A percentile compares a stretch with the other conserved stretches of the same genome.
Conservation (phyloP, 2,113 vertebrate genomes). For the Phaethon lepturus region DNA sequence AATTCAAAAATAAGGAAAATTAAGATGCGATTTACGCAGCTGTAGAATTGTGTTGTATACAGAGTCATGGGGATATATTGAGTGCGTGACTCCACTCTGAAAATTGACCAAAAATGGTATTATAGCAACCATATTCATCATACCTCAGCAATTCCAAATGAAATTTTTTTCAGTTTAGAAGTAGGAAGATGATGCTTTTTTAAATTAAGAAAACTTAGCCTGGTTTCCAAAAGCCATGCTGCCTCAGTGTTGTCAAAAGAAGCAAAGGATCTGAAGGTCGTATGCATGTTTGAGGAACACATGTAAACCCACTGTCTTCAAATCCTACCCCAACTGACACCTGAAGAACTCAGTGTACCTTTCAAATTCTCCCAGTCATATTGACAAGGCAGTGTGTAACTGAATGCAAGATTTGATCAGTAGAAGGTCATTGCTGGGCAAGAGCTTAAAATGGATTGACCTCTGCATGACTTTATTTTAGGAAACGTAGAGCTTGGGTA, state of each 20-base stretch:
- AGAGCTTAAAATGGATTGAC: background rate
- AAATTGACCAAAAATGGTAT: background rate
- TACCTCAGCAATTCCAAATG: background rate
- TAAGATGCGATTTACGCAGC: background rate
- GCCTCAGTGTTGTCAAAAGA: background rate
- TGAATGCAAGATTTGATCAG: background rate
- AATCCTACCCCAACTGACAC: background rate
- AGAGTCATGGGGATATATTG: background rate
- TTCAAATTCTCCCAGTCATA: slow-evolving; percentile 3
- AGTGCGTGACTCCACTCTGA: background rate
- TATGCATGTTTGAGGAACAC: background rate
- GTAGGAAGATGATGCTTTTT: background rate
- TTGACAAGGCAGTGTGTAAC: background rate
- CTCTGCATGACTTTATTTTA: background rate
- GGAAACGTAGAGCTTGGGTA: background rate
- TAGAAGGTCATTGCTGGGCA: background rate
- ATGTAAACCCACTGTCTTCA: background rate
- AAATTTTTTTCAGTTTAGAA: background rate
- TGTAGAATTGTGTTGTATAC: background rate
- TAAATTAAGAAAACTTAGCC: background rate
- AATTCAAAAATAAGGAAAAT: slow-evolving; percentile 42
- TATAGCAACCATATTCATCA: background rate
- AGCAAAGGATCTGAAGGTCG: background rate
- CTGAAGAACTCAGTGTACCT: background rate
- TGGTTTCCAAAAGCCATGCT: background rate